A percentile compares a stretch with the other conserved stretches of the same genome.
Conservation (phyloP, 2,888 invertebrate genomes). For the Caenorhabditis uteleia region DNA sequence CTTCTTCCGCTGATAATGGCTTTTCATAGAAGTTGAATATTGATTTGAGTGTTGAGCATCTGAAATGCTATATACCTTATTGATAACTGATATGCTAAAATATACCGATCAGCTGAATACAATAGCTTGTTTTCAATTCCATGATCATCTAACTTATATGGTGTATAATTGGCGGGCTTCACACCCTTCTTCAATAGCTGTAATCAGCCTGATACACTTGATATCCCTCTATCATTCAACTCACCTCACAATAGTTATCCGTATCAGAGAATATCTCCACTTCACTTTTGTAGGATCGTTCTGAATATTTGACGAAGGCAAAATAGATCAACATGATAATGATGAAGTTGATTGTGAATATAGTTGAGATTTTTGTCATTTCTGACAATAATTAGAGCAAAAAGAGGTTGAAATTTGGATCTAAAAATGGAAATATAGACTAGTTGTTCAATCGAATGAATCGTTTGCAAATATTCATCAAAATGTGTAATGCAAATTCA, state of each 20-base stretch:
- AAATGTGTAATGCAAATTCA: too few relatives aligned
- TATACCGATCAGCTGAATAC: constrained; percentile 3
- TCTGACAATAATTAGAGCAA: too few relatives aligned
- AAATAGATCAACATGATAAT: too few relatives aligned
- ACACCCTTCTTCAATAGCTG: background rate
- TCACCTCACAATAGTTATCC: constrained; percentile 17
- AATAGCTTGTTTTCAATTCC: constrained; percentile 17
- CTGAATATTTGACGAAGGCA: too few relatives aligned
- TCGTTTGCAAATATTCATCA: too few relatives aligned
- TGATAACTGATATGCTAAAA: background rate
- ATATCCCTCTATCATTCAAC: background rate
- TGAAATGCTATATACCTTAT: background rate
- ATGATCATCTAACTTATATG: constrained; percentile 1
- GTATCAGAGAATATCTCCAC: constrained; percentile 11
- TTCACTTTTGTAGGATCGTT: too few relatives aligned
- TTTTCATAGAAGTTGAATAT: constrained; percentile 16
- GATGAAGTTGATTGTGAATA: too few relatives aligned
- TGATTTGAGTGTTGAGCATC: constrained; percentile 20
- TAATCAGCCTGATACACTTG: background rate
- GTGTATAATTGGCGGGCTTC: background rate
- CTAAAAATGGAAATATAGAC: too few relatives aligned
- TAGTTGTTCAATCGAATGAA: too few relatives aligned
- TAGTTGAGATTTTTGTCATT: too few relatives aligned
- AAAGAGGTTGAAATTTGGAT: too few relatives aligned
- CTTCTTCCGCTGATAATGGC: constrained; percentile 33